A percentile compares a stretch with the other conserved stretches of the same genome.
phyloP scores from a whole-genome alignment of 2,888 invertebrate genomes.

The Molorchus minor region DNA sequence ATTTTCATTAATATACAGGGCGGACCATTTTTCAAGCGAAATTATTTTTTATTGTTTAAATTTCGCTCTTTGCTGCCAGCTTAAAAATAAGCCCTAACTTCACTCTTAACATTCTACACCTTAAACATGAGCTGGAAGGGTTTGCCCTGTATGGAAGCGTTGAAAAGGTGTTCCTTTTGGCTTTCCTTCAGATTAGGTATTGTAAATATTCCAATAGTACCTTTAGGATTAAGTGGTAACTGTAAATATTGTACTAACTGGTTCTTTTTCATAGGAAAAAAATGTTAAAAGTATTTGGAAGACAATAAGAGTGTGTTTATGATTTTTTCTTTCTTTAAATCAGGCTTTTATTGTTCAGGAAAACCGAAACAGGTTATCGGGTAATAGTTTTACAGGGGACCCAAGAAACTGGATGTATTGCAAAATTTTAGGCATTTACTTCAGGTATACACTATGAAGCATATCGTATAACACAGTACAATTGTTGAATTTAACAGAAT shows the following conservation, averaged over 20 bases:
- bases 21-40: background rate
- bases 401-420: background rate
- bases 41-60: too few species aligned
- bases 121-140: too few species aligned
- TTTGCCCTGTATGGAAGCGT: background rate
- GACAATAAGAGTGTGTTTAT: constrained; percentile 49
- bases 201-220: constrained; percentile 36
- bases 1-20: background rate
- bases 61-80: too few species aligned
- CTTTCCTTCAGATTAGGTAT: background rate
- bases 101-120: too few species aligned
- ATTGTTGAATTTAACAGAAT: constrained; percentile 3
- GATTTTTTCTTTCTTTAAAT: background rate
- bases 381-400: background rate
- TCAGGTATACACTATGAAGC: background rate
- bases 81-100: too few species aligned
- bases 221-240: constrained; percentile 32
- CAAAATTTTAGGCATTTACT: background rate
- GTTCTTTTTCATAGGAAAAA: constrained; percentile 34
- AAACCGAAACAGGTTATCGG: background rate
- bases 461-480: background rate
- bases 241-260: constrained; percentile 46
- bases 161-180: background rate
- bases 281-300: constrained; percentile 51
- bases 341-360: background rate